A percentile compares a stretch with the other conserved stretches of the same genome.
Conservation (phyloP, 2,113 vertebrate species). For the Pimephales promelas region DNA sequence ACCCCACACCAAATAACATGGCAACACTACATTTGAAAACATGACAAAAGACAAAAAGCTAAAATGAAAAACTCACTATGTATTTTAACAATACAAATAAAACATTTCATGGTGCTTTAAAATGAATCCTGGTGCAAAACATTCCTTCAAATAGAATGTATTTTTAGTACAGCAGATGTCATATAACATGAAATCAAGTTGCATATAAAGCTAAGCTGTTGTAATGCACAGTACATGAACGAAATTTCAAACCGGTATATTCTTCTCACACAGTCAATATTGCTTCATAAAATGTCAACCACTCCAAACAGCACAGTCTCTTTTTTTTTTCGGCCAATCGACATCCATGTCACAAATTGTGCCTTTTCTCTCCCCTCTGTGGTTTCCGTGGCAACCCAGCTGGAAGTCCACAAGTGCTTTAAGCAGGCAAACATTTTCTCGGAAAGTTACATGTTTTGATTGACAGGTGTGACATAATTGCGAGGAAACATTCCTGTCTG, state of each 20-base stretch:
- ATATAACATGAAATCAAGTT: conserved; percentile 20
- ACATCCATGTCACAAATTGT: conserved; percentile 19
- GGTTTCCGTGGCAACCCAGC: conserved; percentile 37
- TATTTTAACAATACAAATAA: neutral
- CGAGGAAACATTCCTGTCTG: conserved; percentile 99
- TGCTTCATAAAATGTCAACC: conserved; percentile 14
- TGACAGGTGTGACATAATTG: conserved; percentile 96
- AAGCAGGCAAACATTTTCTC: conserved; percentile 2
- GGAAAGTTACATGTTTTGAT: conserved; percentile 88
- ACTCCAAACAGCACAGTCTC: conserved; percentile 16
- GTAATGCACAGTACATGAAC: neutral
- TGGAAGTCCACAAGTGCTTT: conserved; percentile 21
- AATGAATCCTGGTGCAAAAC: neutral
- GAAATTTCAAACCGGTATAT: neutral
- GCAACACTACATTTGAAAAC: neutral
- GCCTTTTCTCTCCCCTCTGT: conserved; percentile 16
- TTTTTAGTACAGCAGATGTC: neutral
- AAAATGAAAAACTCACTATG: neutral
- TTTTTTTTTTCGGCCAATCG: neutral
- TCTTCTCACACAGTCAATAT: conserved; percentile 37
- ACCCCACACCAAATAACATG: neutral
- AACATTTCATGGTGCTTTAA: neutral
- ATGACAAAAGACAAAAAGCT: neutral
- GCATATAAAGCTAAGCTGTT: conserved; percentile 8
- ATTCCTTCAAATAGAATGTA: too few species aligned